Evolutionary conservation across 2,888 invertebrate genomes (phyloP).

Genomic region (Caenorhabditis angaria): DNA sequence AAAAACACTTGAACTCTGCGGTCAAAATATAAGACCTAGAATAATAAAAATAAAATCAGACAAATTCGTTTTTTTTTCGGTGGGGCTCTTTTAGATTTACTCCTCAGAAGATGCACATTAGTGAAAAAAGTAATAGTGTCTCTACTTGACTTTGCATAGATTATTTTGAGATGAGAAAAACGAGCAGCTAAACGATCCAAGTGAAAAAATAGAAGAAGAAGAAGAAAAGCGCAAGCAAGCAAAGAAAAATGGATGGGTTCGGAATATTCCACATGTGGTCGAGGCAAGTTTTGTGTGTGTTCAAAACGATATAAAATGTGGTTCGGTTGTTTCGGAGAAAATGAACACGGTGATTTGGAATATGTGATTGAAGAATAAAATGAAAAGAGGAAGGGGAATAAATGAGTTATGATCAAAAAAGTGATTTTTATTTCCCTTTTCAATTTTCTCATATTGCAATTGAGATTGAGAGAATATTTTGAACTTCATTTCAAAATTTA

Average conservation of each 20-base stretch:
- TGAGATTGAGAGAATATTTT: too few relatives aligned
- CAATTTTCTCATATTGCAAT: too few relatives aligned
- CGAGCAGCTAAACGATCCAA: conserved; percentile 7
- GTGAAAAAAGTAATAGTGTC: conserved; percentile 4
- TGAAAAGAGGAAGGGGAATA: background rate
- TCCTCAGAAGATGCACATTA: conserved; percentile 5
- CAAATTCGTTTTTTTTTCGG: conserved; percentile 5
- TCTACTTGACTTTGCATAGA: conserved; percentile 6
- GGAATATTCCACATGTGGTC: conserved; percentile 8
- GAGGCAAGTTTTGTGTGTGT: background rate
- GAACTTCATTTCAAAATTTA: too few relatives aligned
- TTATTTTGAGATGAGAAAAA: conserved; percentile 11
- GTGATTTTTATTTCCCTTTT: conserved; percentile 3
- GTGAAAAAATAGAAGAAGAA: background rate
- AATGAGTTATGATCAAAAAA: conserved; percentile 2
- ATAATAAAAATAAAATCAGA: conserved; percentile 7
- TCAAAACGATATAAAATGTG: background rate
- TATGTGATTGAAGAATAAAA: background rate
- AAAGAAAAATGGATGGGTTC: background rate
- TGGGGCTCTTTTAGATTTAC: background rate
- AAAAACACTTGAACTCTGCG: too few relatives aligned
- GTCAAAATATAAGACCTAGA: too few relatives aligned
- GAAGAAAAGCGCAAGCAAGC: too few relatives aligned
- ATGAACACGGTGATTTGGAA: background rate
- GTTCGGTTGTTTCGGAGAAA: background rate